phyloP scores from a whole-genome alignment of 2,797 vertebrate species.

The Halcyon smyrnensis region DNA sequence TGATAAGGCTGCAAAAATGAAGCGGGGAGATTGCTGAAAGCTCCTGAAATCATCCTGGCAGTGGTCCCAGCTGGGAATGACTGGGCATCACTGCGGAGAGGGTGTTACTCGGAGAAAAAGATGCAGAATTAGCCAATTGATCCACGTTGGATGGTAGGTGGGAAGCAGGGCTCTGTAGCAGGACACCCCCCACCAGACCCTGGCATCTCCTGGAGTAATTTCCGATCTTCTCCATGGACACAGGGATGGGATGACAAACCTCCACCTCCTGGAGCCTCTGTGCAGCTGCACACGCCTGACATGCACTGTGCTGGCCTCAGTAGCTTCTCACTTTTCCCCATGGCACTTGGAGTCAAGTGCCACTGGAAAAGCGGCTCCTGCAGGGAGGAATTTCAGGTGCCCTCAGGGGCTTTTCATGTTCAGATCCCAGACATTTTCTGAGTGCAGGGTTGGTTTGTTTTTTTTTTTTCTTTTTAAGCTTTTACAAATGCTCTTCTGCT shows the following conservation, averaged over 20 bases:
- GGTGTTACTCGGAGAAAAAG: not conserved
- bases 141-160: accelerated
- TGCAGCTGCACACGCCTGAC: not conserved
- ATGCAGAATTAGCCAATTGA: not conserved
- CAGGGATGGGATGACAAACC: not conserved
- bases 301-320: not conserved
- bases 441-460: not conserved
- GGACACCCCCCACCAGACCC: not conserved
- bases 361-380: not conserved
- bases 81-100: accelerated
- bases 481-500: not conserved
- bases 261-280: accelerated
- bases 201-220: not conserved
- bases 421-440: not conserved
- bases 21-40: not conserved
- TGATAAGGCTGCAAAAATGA: not conserved
- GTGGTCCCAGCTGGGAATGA: not conserved
- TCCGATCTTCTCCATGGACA: not conserved
- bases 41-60: not conserved
- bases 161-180: not conserved
- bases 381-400: not conserved
- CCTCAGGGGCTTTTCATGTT: accelerated
- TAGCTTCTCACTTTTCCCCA: not conserved
- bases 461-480: not conserved
- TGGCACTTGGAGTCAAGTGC: not conserved